Conservation (phyloP, 2,888 invertebrate genomes). For the Leucoptera coffeella region DNA sequence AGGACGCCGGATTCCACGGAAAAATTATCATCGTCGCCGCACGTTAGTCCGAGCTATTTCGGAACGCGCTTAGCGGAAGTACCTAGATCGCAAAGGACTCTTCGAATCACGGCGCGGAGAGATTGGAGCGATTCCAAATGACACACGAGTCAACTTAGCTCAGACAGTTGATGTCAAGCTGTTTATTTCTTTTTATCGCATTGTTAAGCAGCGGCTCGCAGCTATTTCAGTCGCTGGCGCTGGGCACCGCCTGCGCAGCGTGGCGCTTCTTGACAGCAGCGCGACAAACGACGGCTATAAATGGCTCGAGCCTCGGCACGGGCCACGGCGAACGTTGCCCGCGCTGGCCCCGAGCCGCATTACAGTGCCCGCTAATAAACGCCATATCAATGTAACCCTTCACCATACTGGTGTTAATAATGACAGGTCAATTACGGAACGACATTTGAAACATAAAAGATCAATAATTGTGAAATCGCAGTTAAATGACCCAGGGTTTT, state of each 20-base stretch:
- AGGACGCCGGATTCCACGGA: constrained; percentile 13
- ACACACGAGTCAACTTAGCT: constrained; percentile 47
- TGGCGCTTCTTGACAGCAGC: constrained; percentile 38
- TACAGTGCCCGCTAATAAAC: background rate
- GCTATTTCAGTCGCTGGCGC: constrained; percentile 43
- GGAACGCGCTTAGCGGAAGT: constrained; percentile 40
- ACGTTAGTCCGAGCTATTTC: constrained; percentile 21
- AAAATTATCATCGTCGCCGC: constrained; percentile 29
- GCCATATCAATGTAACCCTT: background rate
- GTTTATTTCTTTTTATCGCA: constrained; percentile 54
- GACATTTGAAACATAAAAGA: no score
- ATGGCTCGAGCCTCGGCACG: constrained; percentile 31
- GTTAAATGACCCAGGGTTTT: no score
- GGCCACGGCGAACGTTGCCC: constrained; percentile 19
- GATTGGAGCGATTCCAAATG: constrained; percentile 46
- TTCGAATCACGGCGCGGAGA: constrained; percentile 32
- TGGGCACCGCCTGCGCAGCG: constrained; percentile 26
- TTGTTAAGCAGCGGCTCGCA: constrained; percentile 42
- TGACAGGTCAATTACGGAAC: no score
- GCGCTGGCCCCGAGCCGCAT: constrained; percentile 17
- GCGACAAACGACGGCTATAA: constrained; percentile 44
- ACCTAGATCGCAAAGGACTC: constrained; percentile 18
- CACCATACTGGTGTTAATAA: no score
- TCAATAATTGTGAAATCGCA: no score
- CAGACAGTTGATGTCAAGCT: constrained; percentile 29